phyloP scores from a whole-genome alignment of 2,888 invertebrate species.

The Harmothoe impar region DNA sequence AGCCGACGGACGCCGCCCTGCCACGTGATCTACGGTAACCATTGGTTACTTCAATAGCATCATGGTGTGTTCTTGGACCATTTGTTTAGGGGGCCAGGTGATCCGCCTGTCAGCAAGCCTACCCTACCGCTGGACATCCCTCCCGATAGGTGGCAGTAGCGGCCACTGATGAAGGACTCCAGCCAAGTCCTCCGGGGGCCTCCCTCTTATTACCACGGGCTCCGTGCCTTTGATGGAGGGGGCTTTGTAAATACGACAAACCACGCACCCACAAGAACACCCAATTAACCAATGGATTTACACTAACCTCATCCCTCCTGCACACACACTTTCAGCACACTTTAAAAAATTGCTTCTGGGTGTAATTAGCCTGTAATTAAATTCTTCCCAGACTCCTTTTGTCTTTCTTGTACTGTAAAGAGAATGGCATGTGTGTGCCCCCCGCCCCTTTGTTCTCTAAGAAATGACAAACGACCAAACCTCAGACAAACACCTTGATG shows the following conservation, averaged over 20 bases:
- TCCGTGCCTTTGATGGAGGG: neutral
- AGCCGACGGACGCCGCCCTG: conserved; percentile 16
- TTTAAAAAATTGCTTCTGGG: neutral
- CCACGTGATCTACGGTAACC: conserved; percentile 49
- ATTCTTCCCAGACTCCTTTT: neutral
- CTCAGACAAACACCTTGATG: too few relatives aligned
- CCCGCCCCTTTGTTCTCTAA: too few relatives aligned
- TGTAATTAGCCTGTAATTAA: conserved; percentile 13
- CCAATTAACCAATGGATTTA: conserved; percentile 47
- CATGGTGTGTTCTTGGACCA: conserved; percentile 58
- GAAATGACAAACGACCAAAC: too few relatives aligned
- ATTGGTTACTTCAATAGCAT: conserved; percentile 58
- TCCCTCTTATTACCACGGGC: conserved; percentile 27
- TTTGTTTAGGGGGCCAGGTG: conserved; percentile 55
- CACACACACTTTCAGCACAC: neutral
- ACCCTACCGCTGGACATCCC: neutral
- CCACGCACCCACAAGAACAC: neutral
- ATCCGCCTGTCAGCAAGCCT: conserved; percentile 4
- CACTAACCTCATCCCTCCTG: neutral
- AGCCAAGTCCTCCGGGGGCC: conserved; percentile 2
- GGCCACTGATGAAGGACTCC: conserved; percentile 39
- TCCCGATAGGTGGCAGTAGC: neutral
- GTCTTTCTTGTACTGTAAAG: neutral
- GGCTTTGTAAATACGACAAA: conserved; percentile 37
- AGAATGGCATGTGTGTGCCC: too few relatives aligned